Conservation (phyloP, 2,797 vertebrate species). For the Sternotherus odoratus region DNA sequence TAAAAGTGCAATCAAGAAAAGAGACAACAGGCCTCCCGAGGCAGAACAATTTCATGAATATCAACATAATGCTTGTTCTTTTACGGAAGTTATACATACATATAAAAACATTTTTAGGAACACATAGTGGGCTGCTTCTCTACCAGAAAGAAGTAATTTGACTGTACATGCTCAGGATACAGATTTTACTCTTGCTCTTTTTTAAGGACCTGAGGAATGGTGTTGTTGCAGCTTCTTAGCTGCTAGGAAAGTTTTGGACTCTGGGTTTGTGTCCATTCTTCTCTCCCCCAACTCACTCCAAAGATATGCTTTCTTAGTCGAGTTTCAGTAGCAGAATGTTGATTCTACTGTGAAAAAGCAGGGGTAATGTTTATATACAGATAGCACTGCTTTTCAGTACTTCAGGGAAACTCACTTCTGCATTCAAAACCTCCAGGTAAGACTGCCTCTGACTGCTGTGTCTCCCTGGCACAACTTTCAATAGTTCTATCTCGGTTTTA, state of each 20-base stretch:
- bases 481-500: not conserved
- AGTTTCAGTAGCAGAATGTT: not conserved
- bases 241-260: not conserved
- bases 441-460: not conserved
- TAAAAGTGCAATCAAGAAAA: constrained; percentile 8
- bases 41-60: constrained; percentile 16
- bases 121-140: not conserved
- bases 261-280: not conserved
- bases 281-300: not conserved
- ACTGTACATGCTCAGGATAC: not conserved
- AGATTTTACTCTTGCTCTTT: not conserved
- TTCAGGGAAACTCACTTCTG: not conserved
- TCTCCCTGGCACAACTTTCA: not conserved
- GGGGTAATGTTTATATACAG: not conserved
- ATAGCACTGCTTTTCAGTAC: not conserved
- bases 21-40: constrained; percentile 20
- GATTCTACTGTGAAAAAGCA: not conserved
- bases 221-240: not conserved
- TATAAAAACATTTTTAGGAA: not conserved
- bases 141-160: not conserved
- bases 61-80: not conserved
- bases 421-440: not conserved
- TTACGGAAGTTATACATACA: not conserved
- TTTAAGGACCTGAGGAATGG: not conserved
- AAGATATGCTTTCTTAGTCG: not conserved